Evolutionary conservation across 2,797 vertebrate genomes (phyloP).

Genomic region (Kryptolebias ocellatus): DNA sequence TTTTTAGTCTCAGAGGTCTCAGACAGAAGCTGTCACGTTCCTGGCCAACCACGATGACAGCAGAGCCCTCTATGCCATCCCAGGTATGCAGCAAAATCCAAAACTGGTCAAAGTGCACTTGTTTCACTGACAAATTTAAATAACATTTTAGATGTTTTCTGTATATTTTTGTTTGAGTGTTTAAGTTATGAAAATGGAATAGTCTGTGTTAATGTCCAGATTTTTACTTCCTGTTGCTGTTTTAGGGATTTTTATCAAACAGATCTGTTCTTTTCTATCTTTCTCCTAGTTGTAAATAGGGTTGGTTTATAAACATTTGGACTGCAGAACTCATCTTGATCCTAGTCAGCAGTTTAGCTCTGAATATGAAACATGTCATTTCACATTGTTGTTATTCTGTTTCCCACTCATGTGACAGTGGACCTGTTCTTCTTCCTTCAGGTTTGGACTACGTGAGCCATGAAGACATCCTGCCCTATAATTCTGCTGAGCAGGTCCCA

Average conservation of each 20-base stretch:
- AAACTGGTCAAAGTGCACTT: background rate
- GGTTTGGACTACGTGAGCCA: slow-evolving; percentile 98
- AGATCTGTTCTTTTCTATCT: no score
- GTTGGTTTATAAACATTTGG: no score
- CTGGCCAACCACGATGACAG: slow-evolving; percentile 98
- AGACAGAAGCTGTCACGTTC: slow-evolving; percentile 98
- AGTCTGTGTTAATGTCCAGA: no score
- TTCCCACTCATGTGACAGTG: background rate
- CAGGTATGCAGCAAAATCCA: slow-evolving; percentile 79
- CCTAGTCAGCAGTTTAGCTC: no score
- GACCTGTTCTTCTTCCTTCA: slow-evolving; percentile 45
- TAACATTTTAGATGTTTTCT: background rate
- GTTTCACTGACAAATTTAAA: no score
- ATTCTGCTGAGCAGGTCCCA: slow-evolving; percentile 92
- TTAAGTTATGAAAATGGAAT: no score
- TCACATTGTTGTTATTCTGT: background rate
- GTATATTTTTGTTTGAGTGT: background rate
- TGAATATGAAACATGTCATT: background rate
- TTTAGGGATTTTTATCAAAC: no score
- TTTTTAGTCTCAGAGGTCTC: slow-evolving; percentile 94
- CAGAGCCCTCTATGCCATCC: slow-evolving; percentile 96
- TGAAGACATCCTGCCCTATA: slow-evolving; percentile 98
- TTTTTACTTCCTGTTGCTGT: no score
- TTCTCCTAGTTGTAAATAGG: no score
- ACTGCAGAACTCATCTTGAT: no score